Percentiles rank a stretch among this genome's conserved stretches.
These are phyloP conservation scores for Erinaceus europaeus DNA, from an alignment of 2,113 vertebrate genomes.

Conservation along the genomic window DNA sequence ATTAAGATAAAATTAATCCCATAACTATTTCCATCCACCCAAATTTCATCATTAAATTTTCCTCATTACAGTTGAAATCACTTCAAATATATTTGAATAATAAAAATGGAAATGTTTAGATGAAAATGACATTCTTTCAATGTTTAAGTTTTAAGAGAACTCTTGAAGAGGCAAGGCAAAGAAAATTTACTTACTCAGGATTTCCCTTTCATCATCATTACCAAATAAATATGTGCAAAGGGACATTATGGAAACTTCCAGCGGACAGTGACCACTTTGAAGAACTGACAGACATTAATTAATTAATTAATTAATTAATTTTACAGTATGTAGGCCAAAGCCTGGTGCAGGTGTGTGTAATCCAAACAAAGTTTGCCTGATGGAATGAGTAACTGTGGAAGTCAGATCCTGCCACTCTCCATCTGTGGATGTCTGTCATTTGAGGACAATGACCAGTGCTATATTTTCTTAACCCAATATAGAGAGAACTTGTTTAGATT, in stretches of 20 bases:
- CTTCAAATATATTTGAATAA: not conserved
- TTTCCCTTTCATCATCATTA: not conserved
- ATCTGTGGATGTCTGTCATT: slow-evolving; percentile 66
- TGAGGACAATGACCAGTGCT: slow-evolving; percentile 58
- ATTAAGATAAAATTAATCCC: not conserved
- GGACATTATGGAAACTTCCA: not conserved
- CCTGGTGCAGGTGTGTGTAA: slow-evolving; percentile 23
- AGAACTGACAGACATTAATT: no score
- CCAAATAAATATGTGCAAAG: not conserved
- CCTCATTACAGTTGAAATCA: not conserved
- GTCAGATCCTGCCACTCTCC: not conserved
- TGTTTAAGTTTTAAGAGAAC: not conserved
- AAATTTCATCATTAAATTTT: not conserved
- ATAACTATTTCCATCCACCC: not conserved
- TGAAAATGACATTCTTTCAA: slow-evolving; percentile 1
- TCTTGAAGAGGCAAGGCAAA: not conserved
- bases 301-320: no score
- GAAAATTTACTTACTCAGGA: not conserved
- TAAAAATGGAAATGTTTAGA: not conserved
- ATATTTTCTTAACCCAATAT: slow-evolving; percentile 63
- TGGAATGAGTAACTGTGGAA: not conserved
- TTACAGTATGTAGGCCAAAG: not conserved
- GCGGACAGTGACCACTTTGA: not conserved
- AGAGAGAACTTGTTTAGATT: slow-evolving; percentile 68
- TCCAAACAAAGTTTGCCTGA: not conserved